A percentile compares a stretch with the other conserved stretches of the same genome.
These are phyloP conservation scores for Sorex maritimensis DNA, from an alignment of 2,797 vertebrate genomes.

Conservation along the genomic window DNA sequence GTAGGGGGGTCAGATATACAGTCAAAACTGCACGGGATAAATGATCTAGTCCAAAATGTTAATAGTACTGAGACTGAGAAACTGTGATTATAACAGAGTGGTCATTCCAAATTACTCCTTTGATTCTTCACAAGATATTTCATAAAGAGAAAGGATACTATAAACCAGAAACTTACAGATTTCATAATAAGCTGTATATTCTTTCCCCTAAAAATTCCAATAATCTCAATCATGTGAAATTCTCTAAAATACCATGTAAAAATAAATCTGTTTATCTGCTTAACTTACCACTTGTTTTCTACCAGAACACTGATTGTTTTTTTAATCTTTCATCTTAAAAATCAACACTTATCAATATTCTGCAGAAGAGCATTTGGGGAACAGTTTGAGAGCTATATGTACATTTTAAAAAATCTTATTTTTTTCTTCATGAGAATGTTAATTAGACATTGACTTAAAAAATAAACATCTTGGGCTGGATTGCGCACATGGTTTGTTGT, in stretches of 20 bases:
- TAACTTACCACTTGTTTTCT: constrained; percentile 22
- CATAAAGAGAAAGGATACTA: not conserved
- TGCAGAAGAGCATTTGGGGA: constrained; percentile 29
- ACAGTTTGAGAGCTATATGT: constrained; percentile 12
- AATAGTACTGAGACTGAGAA: constrained; percentile 22
- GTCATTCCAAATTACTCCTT: constrained; percentile 1
- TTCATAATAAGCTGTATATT: not conserved
- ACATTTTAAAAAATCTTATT: constrained; percentile 33
- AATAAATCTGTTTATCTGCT: not conserved
- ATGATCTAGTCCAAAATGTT: constrained; percentile 33
- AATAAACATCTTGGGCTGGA: constrained; percentile 8
- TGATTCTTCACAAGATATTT: constrained; percentile 8
- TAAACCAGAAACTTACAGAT: not conserved
- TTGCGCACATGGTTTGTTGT: no score
- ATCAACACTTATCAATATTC: constrained; percentile 17
- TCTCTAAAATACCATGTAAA: constrained; percentile 43
- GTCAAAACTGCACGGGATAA: not conserved
- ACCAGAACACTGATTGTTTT: not conserved
- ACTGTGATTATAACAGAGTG: not conserved
- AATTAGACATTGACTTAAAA: constrained; percentile 64
- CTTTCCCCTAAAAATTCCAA: constrained; percentile 31
- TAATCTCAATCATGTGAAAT: not conserved
- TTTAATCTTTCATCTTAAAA: constrained; percentile 30
- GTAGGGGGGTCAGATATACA: not conserved
- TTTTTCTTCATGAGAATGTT: constrained; percentile 64